Base-by-base conservation (phyloP, 1,140 invertebrate species). In the Arion vulgaris region DNA sequence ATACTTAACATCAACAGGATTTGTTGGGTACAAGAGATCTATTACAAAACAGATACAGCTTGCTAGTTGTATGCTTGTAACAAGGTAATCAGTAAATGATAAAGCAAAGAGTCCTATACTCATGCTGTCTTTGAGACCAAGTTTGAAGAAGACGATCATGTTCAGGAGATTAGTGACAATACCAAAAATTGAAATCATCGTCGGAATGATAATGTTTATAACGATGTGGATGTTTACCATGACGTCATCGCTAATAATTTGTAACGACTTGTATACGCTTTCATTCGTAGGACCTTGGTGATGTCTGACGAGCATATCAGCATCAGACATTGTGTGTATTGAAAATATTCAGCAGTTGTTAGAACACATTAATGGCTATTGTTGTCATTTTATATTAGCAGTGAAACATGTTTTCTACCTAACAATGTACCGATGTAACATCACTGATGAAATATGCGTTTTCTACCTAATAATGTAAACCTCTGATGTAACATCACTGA, bases 101-200 rank as follows among this genome's bases (percentile, higher is more conserved):
- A 66, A 28, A 32, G 62, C 7, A 32, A 66, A 66, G 5, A 66
- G 62, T 32, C 62, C 62, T 32, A 66, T 28, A 32, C 28, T 66
- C n/a, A 66, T 66, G 62, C 62, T 66, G 62, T 66, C 28, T 66
- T 66, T 66, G 28, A 66, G 62, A 34, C 62, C 62, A 32, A 66
- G 62, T 5, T 66, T 66, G 2, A 17, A 66, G 62, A 66, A 66
- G 28, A 66, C 17, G 62, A 66, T 23, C n/a, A 66, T 32, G 62
- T 66, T 66, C 9, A 66, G 11, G 28, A 66, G 5, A 17, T 66
- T 66, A 7, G 62, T 66, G 53, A 19, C 53, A 19, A 57, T 2
- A n/a, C 53, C 53, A 57, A 57, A 9, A 57, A 57, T 23, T 19
- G 19, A 57, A 71, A 71, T 36, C 1, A 34, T 9, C 4, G 32